Evolutionary conservation across 2,888 invertebrate genomes (phyloP).

Genomic region (Eilema sororculum): DNA sequence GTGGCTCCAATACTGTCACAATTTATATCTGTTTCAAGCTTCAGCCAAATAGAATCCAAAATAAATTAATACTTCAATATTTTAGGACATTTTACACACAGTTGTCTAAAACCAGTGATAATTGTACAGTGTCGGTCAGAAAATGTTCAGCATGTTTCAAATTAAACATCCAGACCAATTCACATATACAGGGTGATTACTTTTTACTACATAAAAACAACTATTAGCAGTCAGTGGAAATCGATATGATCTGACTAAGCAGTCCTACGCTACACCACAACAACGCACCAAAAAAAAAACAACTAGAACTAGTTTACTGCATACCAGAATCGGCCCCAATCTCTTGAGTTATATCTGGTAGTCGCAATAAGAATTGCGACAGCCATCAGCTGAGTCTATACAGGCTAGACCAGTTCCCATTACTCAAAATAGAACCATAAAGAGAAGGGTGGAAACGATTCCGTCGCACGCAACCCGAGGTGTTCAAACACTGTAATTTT

Average conservation of each 20-base stretch:
- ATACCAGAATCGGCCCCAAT: neutral
- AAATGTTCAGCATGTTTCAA: no score
- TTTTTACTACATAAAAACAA: no score
- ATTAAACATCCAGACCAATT: no score
- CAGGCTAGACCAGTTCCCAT: constrained; percentile 43
- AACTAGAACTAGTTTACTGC: neutral
- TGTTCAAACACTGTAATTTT: constrained; percentile 27
- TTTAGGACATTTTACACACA: no score
- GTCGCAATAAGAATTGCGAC: constrained; percentile 38
- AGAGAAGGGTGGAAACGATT: constrained; percentile 29
- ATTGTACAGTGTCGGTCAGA: no score
- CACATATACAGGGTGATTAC: no score
- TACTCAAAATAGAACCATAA: constrained; percentile 48
- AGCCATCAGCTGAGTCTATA: constrained; percentile 38
- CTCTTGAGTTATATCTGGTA: constrained; percentile 24
- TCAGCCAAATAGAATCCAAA: neutral
- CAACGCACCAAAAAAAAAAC: neutral
- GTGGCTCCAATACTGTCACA: neutral
- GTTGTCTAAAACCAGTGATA: no score
- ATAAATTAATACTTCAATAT: neutral
- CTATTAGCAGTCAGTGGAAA: no score
- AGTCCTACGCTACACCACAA: no score
- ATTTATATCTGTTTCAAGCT: no score
- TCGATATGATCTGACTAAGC: no score
- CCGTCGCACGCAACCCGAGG: constrained; percentile 23